A percentile compares a stretch with the other conserved stretches of the same genome.
phyloP scores from a whole-genome alignment of 2,797 vertebrate genomes.

The Poecilia velifera region DNA sequence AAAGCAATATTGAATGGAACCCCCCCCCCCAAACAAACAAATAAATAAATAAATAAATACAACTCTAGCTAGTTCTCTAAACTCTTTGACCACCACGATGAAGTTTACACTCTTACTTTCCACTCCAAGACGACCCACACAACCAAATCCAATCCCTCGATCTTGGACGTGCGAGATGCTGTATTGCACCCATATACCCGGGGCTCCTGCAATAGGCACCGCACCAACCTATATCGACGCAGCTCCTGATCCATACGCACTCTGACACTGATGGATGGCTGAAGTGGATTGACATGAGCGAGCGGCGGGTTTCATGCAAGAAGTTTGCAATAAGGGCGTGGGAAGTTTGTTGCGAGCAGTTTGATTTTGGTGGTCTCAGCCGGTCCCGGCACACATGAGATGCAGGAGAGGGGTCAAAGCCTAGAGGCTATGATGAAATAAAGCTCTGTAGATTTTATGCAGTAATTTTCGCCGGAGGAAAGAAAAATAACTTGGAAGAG shows the following conservation, averaged over 20 bases:
- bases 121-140: conserved; percentile 9
- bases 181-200: conserved; percentile 52
- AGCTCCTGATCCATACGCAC: conserved; percentile 73
- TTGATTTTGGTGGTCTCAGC: conserved; percentile 45
- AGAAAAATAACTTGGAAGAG: conserved; percentile 11
- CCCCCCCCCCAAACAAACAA: no score
- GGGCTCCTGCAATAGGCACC: conserved; percentile 53
- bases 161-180: conserved; percentile 30
- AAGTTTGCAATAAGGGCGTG: conserved; percentile 44
- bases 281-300: conserved; percentile 73
- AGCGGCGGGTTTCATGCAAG: conserved; percentile 55
- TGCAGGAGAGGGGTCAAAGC: conserved; percentile 43
- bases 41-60: not conserved
- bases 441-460: conserved; percentile 35
- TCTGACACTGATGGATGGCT: conserved; percentile 77
- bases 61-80: not conserved
- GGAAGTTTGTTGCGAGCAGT: conserved; percentile 33
- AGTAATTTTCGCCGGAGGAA: conserved; percentile 15
- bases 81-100: conserved; percentile 7
- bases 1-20: not conserved
- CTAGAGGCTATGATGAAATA: conserved; percentile 41
- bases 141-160: conserved; percentile 38
- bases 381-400: conserved; percentile 31
- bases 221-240: conserved; percentile 71
- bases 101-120: conserved; percentile 16